Evolutionary conservation across 2,113 vertebrate species (phyloP).

Genomic region (Pelvicachromis taeniatus): DNA sequence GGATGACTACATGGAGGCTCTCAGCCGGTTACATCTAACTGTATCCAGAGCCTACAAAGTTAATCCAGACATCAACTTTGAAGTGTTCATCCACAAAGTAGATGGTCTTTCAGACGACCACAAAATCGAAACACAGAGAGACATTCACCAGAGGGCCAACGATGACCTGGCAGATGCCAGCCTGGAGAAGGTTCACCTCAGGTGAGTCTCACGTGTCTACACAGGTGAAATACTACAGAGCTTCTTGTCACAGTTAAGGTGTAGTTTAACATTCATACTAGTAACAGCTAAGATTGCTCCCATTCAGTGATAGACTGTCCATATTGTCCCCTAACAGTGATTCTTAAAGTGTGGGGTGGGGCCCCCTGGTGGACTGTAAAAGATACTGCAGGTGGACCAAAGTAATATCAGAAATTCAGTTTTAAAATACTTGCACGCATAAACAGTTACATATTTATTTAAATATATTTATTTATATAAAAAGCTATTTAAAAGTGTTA

Average conservation of each 20-base stretch:
- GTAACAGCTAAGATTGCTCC: background rate
- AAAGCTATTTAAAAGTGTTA: background rate
- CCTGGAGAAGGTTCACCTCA: conserved; percentile 93
- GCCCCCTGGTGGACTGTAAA: background rate
- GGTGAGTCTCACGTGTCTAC: conserved; percentile 61
- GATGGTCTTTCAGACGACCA: conserved; percentile 95
- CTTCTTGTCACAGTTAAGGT: background rate
- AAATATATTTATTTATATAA: background rate
- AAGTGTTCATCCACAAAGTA: conserved; percentile 98
- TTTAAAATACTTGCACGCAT: background rate
- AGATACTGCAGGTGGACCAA: background rate
- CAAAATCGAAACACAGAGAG: conserved; percentile 96
- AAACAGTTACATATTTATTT: background rate
- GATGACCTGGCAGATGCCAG: conserved; percentile 91
- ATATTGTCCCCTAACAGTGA: background rate
- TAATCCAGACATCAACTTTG: conserved; percentile 96
- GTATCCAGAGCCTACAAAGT: conserved; percentile 93
- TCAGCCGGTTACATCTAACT: conserved; percentile 88
- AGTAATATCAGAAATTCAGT: background rate
- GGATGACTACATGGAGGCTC: conserved; percentile 96
- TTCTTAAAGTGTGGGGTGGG: background rate
- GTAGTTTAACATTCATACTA: background rate
- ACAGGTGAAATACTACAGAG: background rate
- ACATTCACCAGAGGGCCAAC: conserved; percentile 95
- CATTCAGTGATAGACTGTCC: background rate